Percentiles rank a stretch among this genome's conserved stretches.
phyloP scores from a whole-genome alignment of 2,113 vertebrate species.

The Motacilla tschutschensis region DNA sequence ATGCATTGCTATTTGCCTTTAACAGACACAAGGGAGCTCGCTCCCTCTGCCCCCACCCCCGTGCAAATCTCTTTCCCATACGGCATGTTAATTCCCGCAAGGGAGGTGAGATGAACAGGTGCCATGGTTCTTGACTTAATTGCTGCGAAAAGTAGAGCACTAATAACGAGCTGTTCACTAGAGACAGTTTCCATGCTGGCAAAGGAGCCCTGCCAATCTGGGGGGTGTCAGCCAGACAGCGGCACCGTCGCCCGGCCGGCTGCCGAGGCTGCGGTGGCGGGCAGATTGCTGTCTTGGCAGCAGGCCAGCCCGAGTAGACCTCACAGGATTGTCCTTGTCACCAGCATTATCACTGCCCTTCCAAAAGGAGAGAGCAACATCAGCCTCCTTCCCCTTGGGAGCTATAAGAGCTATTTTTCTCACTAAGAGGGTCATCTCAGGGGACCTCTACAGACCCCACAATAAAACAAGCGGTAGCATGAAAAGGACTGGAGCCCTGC shows the following conservation, averaged over 20 bases:
- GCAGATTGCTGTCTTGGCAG: conserved; percentile 7
- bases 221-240: neutral
- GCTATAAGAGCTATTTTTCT: neutral
- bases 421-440: neutral
- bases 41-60: neutral
- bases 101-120: conserved; percentile 19
- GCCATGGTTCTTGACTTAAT: conserved; percentile 41
- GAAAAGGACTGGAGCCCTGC: neutral
- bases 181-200: conserved; percentile 27
- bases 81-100: neutral
- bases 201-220: conserved; percentile 5
- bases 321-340: neutral
- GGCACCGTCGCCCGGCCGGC: neutral
- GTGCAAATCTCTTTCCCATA: neutral
- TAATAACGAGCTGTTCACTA: conserved; percentile 32
- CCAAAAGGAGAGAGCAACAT: neutral
- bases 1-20: neutral
- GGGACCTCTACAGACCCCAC: fast-evolving
- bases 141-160: conserved; percentile 28
- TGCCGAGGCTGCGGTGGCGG: neutral
- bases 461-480: neutral
- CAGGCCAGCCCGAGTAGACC: neutral
- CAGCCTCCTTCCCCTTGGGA: neutral
- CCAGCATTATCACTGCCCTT: neutral
- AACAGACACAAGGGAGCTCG: neutral